Conservation (phyloP, 2,113 vertebrate genomes). For the Nematolebias whitei region DNA sequence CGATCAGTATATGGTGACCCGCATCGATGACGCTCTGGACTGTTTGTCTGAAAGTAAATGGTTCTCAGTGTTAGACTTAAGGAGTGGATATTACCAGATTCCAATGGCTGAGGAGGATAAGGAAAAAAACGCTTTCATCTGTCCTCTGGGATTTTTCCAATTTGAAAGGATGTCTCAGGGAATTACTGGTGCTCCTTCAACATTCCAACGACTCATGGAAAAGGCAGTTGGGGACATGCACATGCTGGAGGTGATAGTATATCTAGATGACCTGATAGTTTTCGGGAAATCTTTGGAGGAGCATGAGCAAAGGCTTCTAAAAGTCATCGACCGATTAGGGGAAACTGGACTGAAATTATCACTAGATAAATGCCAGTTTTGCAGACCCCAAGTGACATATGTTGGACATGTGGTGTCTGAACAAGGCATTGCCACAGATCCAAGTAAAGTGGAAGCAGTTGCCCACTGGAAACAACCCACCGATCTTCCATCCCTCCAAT, state of each 20-base stretch:
- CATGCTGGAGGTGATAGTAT: constrained; percentile 5
- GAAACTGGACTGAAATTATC: not conserved
- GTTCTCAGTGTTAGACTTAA: constrained; percentile 16
- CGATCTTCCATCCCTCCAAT: not conserved
- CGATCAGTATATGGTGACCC: not conserved
- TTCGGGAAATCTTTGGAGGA: no score
- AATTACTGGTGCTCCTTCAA: no score
- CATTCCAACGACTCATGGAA: no score
- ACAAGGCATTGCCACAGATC: not conserved
- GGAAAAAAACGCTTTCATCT: no score
- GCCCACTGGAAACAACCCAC: not conserved
- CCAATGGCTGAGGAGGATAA: no score
- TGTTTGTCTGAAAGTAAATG: not conserved
- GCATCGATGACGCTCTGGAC: not conserved
- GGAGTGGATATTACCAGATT: no score
- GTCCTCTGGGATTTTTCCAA: no score
- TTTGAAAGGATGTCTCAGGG: no score
- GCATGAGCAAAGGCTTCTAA: not conserved
- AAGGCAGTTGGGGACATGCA: no score
- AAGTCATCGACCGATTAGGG: not conserved
- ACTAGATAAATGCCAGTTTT: not conserved
- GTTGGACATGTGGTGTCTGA: constrained; percentile 1
- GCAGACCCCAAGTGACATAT: not conserved
- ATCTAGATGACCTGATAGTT: constrained; percentile 19
- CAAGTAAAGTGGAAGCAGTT: not conserved